These are phyloP conservation scores for Eupithecia subumbrata DNA, from an alignment of 2,888 invertebrate genomes.

Conservation along the genomic window DNA sequence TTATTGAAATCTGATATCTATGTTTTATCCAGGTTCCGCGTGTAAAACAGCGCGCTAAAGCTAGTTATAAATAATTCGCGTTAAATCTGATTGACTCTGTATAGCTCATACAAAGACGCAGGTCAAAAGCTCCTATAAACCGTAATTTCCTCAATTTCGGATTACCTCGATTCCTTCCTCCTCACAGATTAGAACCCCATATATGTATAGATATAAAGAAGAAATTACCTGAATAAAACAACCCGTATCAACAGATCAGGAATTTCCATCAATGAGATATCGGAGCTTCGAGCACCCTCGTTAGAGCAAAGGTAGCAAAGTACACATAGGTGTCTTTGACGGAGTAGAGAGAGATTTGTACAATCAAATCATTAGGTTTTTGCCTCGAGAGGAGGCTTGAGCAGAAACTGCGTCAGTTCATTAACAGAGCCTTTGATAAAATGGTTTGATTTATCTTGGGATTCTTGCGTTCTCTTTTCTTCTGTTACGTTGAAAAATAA, in stretches of 20 bases:
- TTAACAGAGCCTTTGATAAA: constrained; percentile 26
- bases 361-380: constrained; percentile 42
- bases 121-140: constrained; percentile 7
- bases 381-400: constrained; percentile 18
- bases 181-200: constrained; percentile 22
- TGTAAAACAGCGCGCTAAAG: background rate
- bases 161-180: constrained; percentile 15
- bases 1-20: too few relatives aligned
- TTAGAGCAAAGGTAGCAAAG: constrained; percentile 42
- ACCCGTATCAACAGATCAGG: constrained; percentile 47
- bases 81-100: background rate
- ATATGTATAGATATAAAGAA: constrained; percentile 24
- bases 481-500: background rate
- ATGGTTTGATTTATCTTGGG: constrained; percentile 19
- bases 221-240: constrained; percentile 28
- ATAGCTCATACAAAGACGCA: constrained; percentile 3
- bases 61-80: background rate
- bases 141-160: constrained; percentile 17
- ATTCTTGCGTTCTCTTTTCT: constrained; percentile 8
- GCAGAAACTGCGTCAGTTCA: constrained; percentile 20
- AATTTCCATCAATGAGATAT: constrained; percentile 47
- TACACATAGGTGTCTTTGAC: constrained; percentile 40
- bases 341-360: constrained; percentile 36
- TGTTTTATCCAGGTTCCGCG: background rate
- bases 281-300: constrained; percentile 48